Evolutionary conservation across 2,888 invertebrate genomes (phyloP).

Genomic region (Drosophila demipolita): DNA sequence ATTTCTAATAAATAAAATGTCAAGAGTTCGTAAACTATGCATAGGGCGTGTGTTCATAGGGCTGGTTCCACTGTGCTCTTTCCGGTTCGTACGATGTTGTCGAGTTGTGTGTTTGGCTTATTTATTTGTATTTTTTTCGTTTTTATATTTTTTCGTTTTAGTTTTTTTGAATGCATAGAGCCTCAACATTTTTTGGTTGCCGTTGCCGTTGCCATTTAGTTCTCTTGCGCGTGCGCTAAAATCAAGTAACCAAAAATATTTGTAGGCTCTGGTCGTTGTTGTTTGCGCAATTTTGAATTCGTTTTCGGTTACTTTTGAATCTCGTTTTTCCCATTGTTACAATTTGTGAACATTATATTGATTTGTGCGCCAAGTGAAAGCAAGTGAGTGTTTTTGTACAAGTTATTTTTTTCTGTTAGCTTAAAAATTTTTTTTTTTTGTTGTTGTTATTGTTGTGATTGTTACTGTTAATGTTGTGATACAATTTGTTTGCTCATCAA

Average conservation of each 20-base stretch:
- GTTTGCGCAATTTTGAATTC: conserved; percentile 14
- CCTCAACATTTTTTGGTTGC: conserved; percentile 53
- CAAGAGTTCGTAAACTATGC: neutral
- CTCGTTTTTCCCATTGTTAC: conserved; percentile 6
- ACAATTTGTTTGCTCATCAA: neutral
- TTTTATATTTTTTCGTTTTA: conserved; percentile 28
- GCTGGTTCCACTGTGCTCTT: conserved; percentile 32
- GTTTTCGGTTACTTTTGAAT: conserved; percentile 17
- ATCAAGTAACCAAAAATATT: conserved; percentile 59
- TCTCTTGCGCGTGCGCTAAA: conserved; percentile 69
- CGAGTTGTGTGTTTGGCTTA: conserved; percentile 24
- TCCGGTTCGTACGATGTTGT: conserved; percentile 35
- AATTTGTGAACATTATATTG: conserved; percentile 31
- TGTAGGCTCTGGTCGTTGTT: conserved; percentile 16
- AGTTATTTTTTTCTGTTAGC: neutral
- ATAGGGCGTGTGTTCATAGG: neutral
- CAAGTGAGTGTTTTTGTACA: conserved; percentile 50
- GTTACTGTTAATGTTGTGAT: neutral
- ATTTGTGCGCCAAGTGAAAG: conserved; percentile 60
- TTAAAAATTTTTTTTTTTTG: neutral
- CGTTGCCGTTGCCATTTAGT: conserved; percentile 56
- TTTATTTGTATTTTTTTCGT: conserved; percentile 17
- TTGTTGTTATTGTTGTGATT: neutral
- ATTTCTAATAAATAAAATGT: neutral
- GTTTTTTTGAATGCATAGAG: conserved; percentile 50